Percentiles rank a stretch among this genome's conserved stretches.
phyloP scores from a whole-genome alignment of 2,113 vertebrate genomes.

The Gobio gobio region DNA sequence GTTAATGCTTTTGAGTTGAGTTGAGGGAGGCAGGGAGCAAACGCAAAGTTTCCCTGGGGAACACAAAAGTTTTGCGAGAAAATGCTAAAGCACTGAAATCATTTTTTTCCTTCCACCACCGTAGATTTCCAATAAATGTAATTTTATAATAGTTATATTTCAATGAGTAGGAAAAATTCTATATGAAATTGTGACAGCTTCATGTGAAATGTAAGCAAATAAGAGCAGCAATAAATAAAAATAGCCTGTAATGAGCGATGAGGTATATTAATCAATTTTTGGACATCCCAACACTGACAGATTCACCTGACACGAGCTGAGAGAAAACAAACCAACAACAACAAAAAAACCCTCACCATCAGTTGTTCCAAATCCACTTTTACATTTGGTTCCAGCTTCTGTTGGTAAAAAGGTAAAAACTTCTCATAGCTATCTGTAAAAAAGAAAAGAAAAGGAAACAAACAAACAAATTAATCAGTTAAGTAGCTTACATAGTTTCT shows the following conservation, averaged over 20 bases:
- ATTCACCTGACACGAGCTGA: background rate
- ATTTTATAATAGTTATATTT: no score
- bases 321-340: background rate
- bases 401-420: constrained; percentile 81
- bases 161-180: no score
- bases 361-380: constrained; percentile 79
- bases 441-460: background rate
- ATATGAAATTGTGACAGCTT: no score
- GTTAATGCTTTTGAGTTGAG: no score
- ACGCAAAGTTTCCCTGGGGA: no score
- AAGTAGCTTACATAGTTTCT: background rate
- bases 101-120: no score
- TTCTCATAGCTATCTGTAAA: constrained; percentile 77
- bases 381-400: constrained; percentile 69
- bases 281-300: background rate
- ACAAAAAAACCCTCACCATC: constrained; percentile 72
- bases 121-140: no score
- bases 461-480: background rate
- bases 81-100: no score
- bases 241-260: background rate
- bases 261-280: background rate
- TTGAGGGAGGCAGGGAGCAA: no score
- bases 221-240: background rate
- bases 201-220: background rate
- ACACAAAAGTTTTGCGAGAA: no score